Conservation (phyloP, 2,888 invertebrate species). For the Lucinisca nassula region DNA sequence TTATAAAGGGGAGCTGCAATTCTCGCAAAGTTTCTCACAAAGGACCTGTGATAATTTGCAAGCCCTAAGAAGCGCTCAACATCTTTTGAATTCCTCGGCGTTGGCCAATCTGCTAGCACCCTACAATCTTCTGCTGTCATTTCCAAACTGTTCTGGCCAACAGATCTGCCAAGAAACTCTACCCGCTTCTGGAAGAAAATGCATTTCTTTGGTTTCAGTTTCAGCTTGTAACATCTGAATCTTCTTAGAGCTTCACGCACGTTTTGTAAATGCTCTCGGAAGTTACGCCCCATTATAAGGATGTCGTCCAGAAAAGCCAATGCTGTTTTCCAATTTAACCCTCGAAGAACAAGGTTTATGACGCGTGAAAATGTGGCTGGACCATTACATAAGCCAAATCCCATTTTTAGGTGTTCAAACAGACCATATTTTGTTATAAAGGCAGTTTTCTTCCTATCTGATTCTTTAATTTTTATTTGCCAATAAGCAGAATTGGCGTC, state of each 20-base stretch:
- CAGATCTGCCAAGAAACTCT: not conserved
- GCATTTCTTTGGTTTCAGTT: not conserved
- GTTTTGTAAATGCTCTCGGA: not conserved
- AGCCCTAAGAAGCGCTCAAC: conserved; percentile 66
- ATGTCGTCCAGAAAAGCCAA: not conserved
- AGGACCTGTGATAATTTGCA: conserved; percentile 45
- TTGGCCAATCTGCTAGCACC: not conserved
- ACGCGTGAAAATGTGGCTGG: not conserved
- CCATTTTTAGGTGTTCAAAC: not conserved
- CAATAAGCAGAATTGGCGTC: conserved; percentile 1
- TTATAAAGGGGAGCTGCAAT: conserved; percentile 51
- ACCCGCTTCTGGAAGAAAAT: not conserved
- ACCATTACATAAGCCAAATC: not conserved
- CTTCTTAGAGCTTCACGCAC: not conserved
- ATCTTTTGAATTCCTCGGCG: conserved; percentile 41
- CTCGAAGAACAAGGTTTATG: not conserved
- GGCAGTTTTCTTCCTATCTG: not conserved
- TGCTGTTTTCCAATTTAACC: not conserved
- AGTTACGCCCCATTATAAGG: not conserved
- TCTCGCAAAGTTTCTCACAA: conserved; percentile 46
- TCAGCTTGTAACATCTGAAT: not conserved
- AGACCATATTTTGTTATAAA: not conserved
- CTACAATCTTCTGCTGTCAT: not conserved
- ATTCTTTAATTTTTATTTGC: not conserved
- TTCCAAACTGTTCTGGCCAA: not conserved